Percentiles rank a stretch among this genome's conserved stretches.
Conservation (phyloP, 2,797 vertebrate species). For the Falco columbarius region DNA sequence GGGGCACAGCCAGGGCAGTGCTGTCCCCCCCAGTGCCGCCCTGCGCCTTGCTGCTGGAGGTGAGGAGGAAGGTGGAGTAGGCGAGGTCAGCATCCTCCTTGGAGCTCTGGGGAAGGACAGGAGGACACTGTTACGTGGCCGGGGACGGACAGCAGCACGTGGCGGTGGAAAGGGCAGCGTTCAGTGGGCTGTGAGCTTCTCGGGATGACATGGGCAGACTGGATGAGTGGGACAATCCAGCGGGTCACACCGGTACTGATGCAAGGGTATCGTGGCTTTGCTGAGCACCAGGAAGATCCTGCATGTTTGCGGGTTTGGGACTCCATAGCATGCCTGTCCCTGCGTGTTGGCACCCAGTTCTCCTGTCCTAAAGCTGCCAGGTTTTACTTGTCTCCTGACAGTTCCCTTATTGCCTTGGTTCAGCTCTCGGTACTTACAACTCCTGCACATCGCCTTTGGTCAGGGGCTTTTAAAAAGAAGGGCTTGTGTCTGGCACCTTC, state of each 20-base stretch:
- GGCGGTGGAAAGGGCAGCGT: not conserved
- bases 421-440: not conserved
- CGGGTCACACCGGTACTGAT: rapidly evolving
- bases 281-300: rapidly evolving
- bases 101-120: constrained; percentile 68
- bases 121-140: not conserved
- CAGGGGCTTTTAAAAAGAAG: not conserved
- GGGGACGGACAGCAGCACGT: rapidly evolving
- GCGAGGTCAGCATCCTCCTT: constrained; percentile 77
- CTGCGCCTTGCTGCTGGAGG: constrained; percentile 7
- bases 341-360: rapidly evolving
- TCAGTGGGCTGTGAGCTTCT: not conserved
- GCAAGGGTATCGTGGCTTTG: rapidly evolving
- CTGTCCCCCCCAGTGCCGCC: not conserved
- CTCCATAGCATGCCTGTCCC: rapidly evolving
- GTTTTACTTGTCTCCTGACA: not conserved
- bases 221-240: rapidly evolving
- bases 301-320: not conserved
- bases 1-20: not conserved
- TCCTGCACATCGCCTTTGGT: rapidly evolving
- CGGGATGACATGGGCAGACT: rapidly evolving
- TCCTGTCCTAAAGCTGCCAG: not conserved
- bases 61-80: constrained; percentile 72
- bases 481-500: not conserved
- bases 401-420: too few relatives aligned